Conservation (phyloP, 1,140 invertebrate species). For the Apis cerana region DNA sequence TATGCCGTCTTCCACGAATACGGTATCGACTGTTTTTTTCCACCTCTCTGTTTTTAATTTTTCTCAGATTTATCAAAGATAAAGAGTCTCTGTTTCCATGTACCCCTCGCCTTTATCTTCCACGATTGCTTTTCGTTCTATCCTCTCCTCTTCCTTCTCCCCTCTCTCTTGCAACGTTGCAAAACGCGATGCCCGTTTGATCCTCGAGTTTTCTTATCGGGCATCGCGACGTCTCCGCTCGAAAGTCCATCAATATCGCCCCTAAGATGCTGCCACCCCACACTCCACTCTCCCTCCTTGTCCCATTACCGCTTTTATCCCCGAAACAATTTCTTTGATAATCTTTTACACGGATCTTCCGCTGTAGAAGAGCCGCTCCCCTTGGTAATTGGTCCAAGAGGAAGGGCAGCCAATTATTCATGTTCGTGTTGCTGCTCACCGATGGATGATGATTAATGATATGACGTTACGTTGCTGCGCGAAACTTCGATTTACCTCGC, state of each 20-base stretch:
- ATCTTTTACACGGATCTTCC: slow-evolving; percentile 48
- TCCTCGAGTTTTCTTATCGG: slow-evolving; percentile 38
- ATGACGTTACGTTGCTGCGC: slow-evolving; percentile 14
- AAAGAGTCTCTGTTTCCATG: not conserved
- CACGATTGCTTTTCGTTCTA: too few species aligned
- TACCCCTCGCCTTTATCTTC: too few species aligned
- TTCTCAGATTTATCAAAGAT: slow-evolving; percentile 10
- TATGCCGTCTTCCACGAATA: not conserved
- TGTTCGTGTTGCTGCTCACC: slow-evolving; percentile 44
- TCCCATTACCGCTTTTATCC: slow-evolving; percentile 36
- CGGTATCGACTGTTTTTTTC: not conserved
- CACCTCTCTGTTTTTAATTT: not conserved
- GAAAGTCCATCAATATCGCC: slow-evolving; percentile 44
- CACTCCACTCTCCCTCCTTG: not conserved
- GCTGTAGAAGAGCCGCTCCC: not conserved
- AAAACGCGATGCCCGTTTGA: not conserved
- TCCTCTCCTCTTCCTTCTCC: too few species aligned
- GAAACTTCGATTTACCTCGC: slow-evolving; percentile 44
- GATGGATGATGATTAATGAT: slow-evolving; percentile 60
- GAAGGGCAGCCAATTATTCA: slow-evolving; percentile 63
- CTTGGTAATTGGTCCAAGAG: slow-evolving; percentile 60
- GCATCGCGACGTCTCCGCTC: slow-evolving; percentile 21
- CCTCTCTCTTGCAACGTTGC: too few species aligned
- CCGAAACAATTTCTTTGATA: slow-evolving; percentile 62
- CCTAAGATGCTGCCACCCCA: slow-evolving; percentile 6